Conservation (phyloP, 2,888 invertebrate species). For the Drosophila histrio region DNA sequence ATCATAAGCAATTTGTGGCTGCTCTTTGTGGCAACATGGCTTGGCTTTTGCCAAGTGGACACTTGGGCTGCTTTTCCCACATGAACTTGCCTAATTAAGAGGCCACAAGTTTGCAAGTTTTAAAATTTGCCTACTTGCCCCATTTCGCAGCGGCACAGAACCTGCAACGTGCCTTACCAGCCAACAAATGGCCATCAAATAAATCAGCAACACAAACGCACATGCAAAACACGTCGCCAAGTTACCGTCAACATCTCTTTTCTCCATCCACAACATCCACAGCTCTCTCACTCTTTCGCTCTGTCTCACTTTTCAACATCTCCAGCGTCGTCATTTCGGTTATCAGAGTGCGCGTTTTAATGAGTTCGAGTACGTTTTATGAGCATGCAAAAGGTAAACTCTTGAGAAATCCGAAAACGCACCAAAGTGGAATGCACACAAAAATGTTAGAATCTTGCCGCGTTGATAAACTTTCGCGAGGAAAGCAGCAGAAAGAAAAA, state of each 20-base stretch:
- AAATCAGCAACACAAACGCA: conserved; percentile 67
- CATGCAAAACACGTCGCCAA: conserved; percentile 73
- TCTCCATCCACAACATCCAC: conserved; percentile 12
- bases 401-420: conserved; percentile 69
- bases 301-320: conserved; percentile 8
- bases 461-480: conserved; percentile 74
- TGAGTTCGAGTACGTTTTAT: conserved; percentile 79
- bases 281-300: not conserved
- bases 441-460: conserved; percentile 79
- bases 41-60: conserved; percentile 4
- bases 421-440: conserved; percentile 80
- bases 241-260: not conserved
- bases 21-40: not conserved
- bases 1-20: not conserved
- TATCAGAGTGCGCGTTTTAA: conserved; percentile 79
- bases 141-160: conserved; percentile 40
- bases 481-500: conserved; percentile 38
- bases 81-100: conserved; percentile 62
- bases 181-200: conserved; percentile 65
- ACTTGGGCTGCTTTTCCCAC: conserved; percentile 45
- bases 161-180: conserved; percentile 48
- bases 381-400: conserved; percentile 67
- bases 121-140: conserved; percentile 46
- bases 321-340: conserved; percentile 64
- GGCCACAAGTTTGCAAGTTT: conserved; percentile 33